phyloP scores from a whole-genome alignment of 2,113 vertebrate genomes.

The Symphodus melops region DNA sequence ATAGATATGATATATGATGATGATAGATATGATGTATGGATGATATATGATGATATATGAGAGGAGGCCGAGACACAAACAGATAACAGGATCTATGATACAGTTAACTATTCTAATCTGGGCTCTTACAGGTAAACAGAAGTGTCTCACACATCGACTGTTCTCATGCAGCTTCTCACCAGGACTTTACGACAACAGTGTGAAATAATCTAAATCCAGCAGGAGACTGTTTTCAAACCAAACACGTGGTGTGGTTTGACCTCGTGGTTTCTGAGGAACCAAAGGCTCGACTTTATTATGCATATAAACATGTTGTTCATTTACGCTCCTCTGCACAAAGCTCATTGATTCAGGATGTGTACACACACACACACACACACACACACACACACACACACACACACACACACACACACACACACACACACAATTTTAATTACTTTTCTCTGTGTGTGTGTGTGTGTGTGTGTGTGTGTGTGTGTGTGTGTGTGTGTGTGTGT shows the following conservation, averaged over 20 bases:
- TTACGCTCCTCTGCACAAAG: constrained; percentile 58
- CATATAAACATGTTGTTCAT: constrained; percentile 66
- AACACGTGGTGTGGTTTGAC: constrained; percentile 59
- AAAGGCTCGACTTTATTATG: constrained; percentile 49
- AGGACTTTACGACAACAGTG: constrained; percentile 32
- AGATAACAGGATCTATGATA: no score
- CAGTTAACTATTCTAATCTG: no score
- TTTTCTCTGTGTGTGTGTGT: constrained; percentile 47
- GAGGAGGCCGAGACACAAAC: no score
- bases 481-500: constrained; percentile 52
- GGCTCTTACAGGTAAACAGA: no score
- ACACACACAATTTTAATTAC: constrained; percentile 62
- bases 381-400: constrained; percentile 28
- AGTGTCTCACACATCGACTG: no score
- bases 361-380: constrained; percentile 15
- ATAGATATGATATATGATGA: no score
- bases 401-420: constrained; percentile 23
- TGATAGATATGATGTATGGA: no score
- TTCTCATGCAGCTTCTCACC: constrained; percentile 18
- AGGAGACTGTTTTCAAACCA: constrained; percentile 42
- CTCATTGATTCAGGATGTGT: constrained; percentile 64
- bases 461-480: constrained; percentile 48
- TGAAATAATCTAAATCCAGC: constrained; percentile 54
- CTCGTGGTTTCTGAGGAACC: constrained; percentile 20
- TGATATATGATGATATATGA: no score